These are phyloP conservation scores for Acipenser oxyrinchus DNA, from an alignment of 2,797 vertebrate species.

Conservation along the genomic window DNA sequence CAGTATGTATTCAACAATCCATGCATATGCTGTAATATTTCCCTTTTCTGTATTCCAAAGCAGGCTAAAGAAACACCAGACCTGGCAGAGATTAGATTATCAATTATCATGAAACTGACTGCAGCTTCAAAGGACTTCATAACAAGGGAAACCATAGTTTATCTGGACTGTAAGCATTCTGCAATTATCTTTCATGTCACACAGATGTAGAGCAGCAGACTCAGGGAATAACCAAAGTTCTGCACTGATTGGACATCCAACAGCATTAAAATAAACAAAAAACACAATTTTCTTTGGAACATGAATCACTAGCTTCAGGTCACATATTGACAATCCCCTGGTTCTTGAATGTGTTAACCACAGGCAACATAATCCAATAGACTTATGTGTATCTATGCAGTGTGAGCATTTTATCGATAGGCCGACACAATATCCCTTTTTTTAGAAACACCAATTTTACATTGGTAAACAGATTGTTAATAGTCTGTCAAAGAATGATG, in stretches of 20 bases:
- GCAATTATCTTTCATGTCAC: constrained; percentile 53
- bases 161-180: constrained; percentile 45
- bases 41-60: constrained; percentile 40
- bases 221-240: constrained; percentile 29
- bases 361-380: constrained; percentile 27
- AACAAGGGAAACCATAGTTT: constrained; percentile 51
- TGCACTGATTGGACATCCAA: constrained; percentile 1
- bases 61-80: constrained; percentile 30
- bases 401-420: constrained; percentile 33
- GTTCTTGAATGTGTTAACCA: constrained; percentile 34
- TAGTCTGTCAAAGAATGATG: constrained; percentile 35
- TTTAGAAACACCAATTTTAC: constrained; percentile 34
- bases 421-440: constrained; percentile 25
- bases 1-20: constrained; percentile 34
- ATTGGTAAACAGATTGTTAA: constrained; percentile 41
- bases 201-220: constrained; percentile 50
- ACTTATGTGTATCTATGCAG: constrained; percentile 30
- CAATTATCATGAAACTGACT: constrained; percentile 59
- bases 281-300: constrained; percentile 27
- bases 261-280: constrained; percentile 17
- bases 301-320: constrained; percentile 40
- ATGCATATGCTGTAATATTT: constrained; percentile 44
- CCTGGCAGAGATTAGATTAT: constrained; percentile 60
- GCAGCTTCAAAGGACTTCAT: constrained; percentile 57
- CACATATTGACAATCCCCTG: constrained; percentile 39